Evolutionary conservation across 2,888 invertebrate species (phyloP).

Genomic region (Mechanitis messenoides): DNA sequence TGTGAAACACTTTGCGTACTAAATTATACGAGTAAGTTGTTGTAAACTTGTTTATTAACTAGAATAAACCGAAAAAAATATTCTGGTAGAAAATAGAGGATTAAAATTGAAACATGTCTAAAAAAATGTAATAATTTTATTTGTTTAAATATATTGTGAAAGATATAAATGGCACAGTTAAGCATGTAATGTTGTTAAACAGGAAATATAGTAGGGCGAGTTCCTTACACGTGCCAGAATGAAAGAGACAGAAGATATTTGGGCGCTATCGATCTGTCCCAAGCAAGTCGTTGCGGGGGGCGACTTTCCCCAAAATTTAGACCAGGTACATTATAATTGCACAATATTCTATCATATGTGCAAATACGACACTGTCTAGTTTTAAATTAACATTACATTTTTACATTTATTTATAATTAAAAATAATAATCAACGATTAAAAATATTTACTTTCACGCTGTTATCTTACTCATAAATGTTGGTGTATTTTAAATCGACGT

Average conservation of each 20-base stretch:
- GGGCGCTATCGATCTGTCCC: slow-evolving; percentile 34
- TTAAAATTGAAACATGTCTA: too few relatives aligned
- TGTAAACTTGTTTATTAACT: too few relatives aligned
- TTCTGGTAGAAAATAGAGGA: too few relatives aligned
- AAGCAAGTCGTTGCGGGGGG: slow-evolving; percentile 19
- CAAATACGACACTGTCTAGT: not conserved
- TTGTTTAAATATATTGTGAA: not conserved
- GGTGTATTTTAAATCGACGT: too few relatives aligned
- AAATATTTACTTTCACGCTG: not conserved
- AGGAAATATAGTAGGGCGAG: slow-evolving; percentile 19
- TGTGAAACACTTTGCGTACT: too few relatives aligned
- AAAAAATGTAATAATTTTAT: not conserved
- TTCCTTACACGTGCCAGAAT: slow-evolving; percentile 24
- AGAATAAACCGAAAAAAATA: too few relatives aligned
- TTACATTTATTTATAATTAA: too few relatives aligned
- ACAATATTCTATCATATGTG: slow-evolving; percentile 10
- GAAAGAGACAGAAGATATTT: slow-evolving; percentile 33
- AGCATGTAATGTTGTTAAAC: slow-evolving; percentile 24
- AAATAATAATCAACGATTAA: not conserved
- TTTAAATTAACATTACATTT: slow-evolving; percentile 2
- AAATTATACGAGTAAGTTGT: too few relatives aligned
- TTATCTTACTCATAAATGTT: not conserved
- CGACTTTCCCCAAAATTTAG: slow-evolving; percentile 30
- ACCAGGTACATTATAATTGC: slow-evolving; percentile 30
- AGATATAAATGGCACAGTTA: slow-evolving; percentile 14